Percentiles rank a stretch among this genome's conserved stretches.
These are phyloP conservation scores for Anomalospiza imberbis DNA, from an alignment of 2,797 vertebrate species.

Conservation along the genomic window DNA sequence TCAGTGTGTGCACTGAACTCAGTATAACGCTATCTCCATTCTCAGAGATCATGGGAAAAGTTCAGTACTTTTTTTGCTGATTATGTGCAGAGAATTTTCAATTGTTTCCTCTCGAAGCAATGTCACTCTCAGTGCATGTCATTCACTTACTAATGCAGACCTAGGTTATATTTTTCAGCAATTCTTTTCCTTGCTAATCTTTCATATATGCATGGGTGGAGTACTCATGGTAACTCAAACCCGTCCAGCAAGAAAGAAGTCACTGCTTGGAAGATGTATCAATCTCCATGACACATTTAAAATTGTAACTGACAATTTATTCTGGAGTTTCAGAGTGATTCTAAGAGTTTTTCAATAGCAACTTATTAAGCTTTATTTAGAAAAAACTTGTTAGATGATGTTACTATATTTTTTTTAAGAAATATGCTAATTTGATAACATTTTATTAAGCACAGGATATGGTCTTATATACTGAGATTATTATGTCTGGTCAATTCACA, in stretches of 20 bases:
- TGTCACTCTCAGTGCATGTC: not conserved
- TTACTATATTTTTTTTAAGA: not conserved
- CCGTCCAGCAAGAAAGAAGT: conserved; percentile 12
- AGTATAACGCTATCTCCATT: not conserved
- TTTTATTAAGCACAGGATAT: not conserved
- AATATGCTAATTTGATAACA: not conserved
- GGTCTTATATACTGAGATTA: not conserved
- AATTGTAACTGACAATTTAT: not conserved
- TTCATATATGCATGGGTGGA: conserved; percentile 18
- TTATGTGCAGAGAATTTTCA: not conserved
- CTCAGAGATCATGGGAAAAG: not conserved
- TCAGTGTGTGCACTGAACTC: not conserved
- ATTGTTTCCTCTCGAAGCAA: not conserved
- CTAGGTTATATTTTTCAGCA: conserved; percentile 15
- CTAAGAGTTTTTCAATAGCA: not conserved
- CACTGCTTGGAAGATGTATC: not conserved
- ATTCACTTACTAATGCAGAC: not conserved
- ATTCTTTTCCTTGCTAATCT: conserved; percentile 34
- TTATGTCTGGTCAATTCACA: not conserved
- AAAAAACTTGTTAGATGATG: not conserved
- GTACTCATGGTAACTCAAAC: conserved; percentile 10
- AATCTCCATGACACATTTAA: not conserved
- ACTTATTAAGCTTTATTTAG: not conserved
- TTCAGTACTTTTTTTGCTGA: not conserved
- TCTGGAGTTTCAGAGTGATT: not conserved